phyloP scores from a whole-genome alignment of 1,140 invertebrate genomes.

The Caerostris darwini region DNA sequence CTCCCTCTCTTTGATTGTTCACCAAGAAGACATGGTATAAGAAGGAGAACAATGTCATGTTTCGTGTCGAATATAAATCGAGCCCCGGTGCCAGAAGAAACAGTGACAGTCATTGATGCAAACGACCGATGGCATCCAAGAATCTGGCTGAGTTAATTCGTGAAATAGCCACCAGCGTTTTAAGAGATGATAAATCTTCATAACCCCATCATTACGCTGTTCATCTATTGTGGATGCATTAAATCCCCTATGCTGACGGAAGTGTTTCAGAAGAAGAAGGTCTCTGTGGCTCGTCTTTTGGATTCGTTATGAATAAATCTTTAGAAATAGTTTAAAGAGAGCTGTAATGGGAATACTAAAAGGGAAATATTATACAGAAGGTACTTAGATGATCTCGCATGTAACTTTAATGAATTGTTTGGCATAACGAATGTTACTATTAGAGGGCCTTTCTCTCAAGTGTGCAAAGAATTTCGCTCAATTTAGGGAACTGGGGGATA shows the following conservation, averaged over 20 bases:
- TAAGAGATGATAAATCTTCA: conserved; percentile 22
- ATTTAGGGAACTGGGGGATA: no score
- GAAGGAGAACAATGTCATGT: neutral
- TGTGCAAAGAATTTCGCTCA: no score
- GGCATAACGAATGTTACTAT: no score
- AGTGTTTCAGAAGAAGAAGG: neutral
- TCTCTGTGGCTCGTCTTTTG: no score
- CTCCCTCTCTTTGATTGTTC: conserved; percentile 29
- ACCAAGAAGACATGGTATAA: neutral
- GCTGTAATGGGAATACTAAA: no score
- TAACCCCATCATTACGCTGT: conserved; percentile 25
- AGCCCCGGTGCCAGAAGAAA: neutral
- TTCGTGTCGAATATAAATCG: conserved; percentile 10
- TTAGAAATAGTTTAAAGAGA: no score
- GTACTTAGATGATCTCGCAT: no score
- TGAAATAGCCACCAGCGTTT: conserved; percentile 8
- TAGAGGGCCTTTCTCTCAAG: no score
- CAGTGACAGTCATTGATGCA: conserved; percentile 20
- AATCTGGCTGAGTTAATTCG: neutral
- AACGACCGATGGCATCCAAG: neutral
- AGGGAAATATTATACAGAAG: no score
- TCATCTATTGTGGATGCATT: neutral
- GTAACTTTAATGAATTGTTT: no score
- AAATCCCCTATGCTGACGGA: conserved; percentile 1
- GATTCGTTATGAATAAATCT: no score